Evolutionary conservation across 2,888 invertebrate species (phyloP), one percentile per base, ranked within the genome.

Genomic region (Melieria crassipennis): DNA sequence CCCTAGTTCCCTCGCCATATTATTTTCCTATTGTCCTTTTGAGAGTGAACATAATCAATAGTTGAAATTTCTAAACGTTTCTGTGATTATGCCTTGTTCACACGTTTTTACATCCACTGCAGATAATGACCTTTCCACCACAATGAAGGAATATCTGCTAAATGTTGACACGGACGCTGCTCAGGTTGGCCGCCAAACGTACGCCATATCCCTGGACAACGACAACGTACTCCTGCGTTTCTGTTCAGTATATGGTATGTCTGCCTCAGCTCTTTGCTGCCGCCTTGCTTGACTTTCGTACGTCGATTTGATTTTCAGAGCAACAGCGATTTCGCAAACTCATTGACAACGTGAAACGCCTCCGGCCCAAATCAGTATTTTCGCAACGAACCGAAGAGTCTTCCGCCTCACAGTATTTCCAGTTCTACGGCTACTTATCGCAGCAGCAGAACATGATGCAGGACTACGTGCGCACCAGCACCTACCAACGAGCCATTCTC

Each of bases 361-460:
- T 85, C 72, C 81, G 86, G 50, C 86, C 86, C n/a, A 86, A 86
- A 75, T 98, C 98, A 1, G 94, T 95, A 77, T 98, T 99, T 87
- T 94, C 96, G 69, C 94, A 97, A 80, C 91, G 99, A 83, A 99
- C 99, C 43, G 99, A 99, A 86, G 97, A 98, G 86, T 96, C 98
- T 4, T 99, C 99, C 69, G 99, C 99, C 75, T 94, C 95, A 88
- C 99, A 99, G 88, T 99, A 99, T 90, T 99, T 99, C 86, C 98
- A 99, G 90, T 99, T 99, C 88, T 99, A 99, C 88, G 98, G 99
- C 76, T 99, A 98, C 88, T 89, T 99, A 79, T 98, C 98, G 71
- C 99, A 99, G 86, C 99, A 99, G 88, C 99, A 99, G 88, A 99
- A 99, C 85, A 99, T 99, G 99, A 95, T 99, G 94, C 99, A 99